Percentiles rank a stretch among this genome's conserved stretches.
Evolutionary conservation across 1,140 invertebrate species (phyloP).

Genomic region (Colletes latitarsis): DNA sequence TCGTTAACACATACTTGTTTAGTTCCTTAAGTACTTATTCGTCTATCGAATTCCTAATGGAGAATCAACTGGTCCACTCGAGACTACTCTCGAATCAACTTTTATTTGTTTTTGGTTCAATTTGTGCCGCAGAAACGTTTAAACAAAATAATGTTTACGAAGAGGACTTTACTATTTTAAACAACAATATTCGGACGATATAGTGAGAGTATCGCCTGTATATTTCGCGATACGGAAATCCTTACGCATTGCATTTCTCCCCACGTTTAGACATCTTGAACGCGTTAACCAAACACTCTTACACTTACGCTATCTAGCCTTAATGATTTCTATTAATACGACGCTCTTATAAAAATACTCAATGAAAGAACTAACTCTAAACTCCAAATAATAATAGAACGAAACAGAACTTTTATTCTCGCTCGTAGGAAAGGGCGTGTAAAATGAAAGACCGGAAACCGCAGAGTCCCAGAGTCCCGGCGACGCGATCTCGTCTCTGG

Average conservation of each 20-base stretch:
- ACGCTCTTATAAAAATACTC: too few species aligned
- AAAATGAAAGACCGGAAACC: conserved; percentile 6
- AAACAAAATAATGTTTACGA: too few species aligned
- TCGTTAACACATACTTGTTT: too few species aligned
- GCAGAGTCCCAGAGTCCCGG: background rate
- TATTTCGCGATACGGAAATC: too few species aligned
- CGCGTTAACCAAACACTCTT: background rate
- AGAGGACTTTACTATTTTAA: too few species aligned
- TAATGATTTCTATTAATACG: background rate
- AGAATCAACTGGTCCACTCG: background rate
- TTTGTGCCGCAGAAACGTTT: too few species aligned
- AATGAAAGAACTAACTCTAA: background rate
- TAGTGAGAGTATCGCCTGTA: too few species aligned
- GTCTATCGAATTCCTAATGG: too few species aligned
- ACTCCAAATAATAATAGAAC: background rate
- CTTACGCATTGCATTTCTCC: too few species aligned
- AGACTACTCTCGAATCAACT: background rate
- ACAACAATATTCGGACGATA: too few species aligned
- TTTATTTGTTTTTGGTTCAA: background rate
- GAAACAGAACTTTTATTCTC: background rate
- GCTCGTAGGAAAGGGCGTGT: background rate
- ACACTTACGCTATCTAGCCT: background rate
- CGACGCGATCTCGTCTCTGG: background rate
- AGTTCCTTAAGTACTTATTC: too few species aligned
- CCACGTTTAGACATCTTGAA: too few species aligned